Conservation (phyloP, 2,113 vertebrate species). For the Mormoops blainvillei region DNA sequence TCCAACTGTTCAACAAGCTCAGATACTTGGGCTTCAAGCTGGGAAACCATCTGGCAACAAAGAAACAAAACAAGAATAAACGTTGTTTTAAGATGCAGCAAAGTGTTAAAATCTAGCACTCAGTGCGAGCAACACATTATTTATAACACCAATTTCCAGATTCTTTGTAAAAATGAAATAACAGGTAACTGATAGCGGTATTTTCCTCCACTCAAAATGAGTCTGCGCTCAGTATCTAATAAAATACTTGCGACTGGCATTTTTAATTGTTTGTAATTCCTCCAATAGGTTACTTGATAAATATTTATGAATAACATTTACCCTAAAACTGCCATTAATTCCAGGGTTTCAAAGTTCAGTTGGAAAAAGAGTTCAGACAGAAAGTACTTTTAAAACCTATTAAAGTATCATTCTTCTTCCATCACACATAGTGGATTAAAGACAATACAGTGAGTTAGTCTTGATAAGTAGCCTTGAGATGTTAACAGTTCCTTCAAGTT, state of each 20-base stretch:
- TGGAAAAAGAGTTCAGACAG: neutral
- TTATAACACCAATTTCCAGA: slow-evolving; percentile 6
- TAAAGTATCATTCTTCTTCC: neutral
- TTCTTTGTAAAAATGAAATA: neutral
- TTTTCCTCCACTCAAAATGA: slow-evolving; percentile 21
- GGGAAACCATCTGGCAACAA: slow-evolving; percentile 77
- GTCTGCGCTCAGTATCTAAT: neutral
- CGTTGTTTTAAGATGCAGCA: neutral
- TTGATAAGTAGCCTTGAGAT: neutral
- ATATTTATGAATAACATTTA: neutral
- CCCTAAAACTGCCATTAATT: neutral
- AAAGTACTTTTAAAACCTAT: neutral
- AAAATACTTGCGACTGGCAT: neutral
- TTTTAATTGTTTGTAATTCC: neutral
- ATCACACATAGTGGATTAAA: neutral
- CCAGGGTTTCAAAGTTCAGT: neutral
- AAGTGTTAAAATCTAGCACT: slow-evolving; percentile 49
- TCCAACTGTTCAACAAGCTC: slow-evolving; percentile 81
- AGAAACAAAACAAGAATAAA: slow-evolving; percentile 57
- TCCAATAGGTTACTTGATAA: neutral
- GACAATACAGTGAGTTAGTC: neutral
- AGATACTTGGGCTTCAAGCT: slow-evolving; percentile 81
- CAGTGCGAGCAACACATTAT: neutral
- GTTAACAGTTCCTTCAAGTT: neutral
- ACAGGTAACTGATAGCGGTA: neutral